phyloP scores from a whole-genome alignment of 2,888 invertebrate genomes.

The Drosophila buzzatii region DNA sequence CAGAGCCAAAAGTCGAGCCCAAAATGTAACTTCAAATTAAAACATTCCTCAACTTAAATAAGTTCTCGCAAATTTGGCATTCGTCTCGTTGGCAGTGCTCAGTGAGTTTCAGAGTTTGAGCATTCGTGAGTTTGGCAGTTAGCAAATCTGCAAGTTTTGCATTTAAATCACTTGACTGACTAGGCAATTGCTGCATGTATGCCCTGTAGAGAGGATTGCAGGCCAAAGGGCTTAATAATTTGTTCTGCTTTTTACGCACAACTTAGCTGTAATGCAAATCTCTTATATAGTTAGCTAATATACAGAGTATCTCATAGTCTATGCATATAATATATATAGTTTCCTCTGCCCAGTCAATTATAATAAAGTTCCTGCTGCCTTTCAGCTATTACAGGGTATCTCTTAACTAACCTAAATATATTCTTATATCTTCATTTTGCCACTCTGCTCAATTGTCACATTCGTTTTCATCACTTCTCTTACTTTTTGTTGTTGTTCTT shows the following conservation, averaged over 20 bases:
- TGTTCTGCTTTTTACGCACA: too few relatives aligned
- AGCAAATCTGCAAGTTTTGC: slow-evolving; percentile 9
- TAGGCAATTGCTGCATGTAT: background rate
- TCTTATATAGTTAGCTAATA: too few relatives aligned
- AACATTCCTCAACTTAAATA: slow-evolving; percentile 63
- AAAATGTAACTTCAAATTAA: slow-evolving; percentile 67
- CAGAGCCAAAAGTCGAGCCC: slow-evolving; percentile 1
- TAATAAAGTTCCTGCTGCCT: background rate
- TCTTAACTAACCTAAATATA: background rate
- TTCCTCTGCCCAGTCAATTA: too few relatives aligned
- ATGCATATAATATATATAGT: too few relatives aligned
- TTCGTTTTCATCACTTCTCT: background rate
- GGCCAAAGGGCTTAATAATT: too few relatives aligned
- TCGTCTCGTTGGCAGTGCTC: slow-evolving; percentile 19
- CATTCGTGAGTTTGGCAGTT: slow-evolving; percentile 4
- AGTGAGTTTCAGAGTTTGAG: background rate
- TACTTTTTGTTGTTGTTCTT: slow-evolving; percentile 21
- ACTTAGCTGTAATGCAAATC: too few relatives aligned
- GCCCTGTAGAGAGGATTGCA: background rate
- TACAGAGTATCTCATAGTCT: background rate
- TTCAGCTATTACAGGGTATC: background rate
- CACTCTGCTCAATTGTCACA: background rate
- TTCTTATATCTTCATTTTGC: background rate
- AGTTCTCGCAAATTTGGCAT: slow-evolving; percentile 30
- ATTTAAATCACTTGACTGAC: background rate